Evolutionary conservation across 2,113 vertebrate species (phyloP).

Genomic region (Dasyprocta punctata): DNA sequence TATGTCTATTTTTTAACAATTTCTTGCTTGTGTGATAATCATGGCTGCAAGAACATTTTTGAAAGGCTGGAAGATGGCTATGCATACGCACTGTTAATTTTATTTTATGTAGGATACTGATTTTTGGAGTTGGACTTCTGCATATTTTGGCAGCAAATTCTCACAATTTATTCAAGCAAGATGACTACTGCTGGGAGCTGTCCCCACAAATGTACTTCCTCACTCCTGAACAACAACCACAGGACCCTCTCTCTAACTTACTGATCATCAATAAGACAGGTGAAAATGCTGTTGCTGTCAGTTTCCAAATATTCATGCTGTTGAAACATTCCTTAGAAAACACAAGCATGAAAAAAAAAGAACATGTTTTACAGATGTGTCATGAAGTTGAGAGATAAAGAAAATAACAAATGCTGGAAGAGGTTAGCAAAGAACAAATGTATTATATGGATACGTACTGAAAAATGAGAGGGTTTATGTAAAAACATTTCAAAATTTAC

Average conservation of each 20-base stretch:
- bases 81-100: background rate
- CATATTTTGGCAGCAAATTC: background rate
- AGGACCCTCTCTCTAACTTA: background rate
- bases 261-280: slow-evolving; percentile 25
- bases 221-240: background rate
- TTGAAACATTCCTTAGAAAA: background rate
- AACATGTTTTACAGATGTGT: background rate
- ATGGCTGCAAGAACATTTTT: background rate
- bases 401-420: background rate
- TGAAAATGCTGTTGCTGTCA: background rate
- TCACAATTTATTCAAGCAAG: background rate
- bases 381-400: background rate
- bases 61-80: background rate
- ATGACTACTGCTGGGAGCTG: background rate
- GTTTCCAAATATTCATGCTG: no score
- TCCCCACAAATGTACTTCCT: background rate
- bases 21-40: background rate
- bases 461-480: background rate
- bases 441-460: background rate
- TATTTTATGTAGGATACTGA: background rate
- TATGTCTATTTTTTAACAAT: background rate
- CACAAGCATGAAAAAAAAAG: background rate
- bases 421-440: background rate
- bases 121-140: background rate
- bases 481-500: background rate